These are phyloP conservation scores for Mirza zaza DNA, from an alignment of 2,113 vertebrate species.

Conservation along the genomic window DNA sequence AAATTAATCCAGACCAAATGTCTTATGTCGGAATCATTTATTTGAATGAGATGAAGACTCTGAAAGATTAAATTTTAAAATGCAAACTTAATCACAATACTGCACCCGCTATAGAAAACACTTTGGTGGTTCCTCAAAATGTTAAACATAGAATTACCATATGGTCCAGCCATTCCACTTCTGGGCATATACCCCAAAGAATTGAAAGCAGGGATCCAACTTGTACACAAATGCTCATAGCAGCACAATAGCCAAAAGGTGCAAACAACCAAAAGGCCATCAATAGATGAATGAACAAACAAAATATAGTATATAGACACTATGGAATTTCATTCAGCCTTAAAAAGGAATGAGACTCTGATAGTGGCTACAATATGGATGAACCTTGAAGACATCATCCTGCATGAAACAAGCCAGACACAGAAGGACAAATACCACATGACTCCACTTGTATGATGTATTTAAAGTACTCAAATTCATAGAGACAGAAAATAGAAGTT, in stretches of 20 bases:
- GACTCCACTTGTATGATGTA: background rate
- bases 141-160: background rate
- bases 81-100: background rate
- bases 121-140: background rate
- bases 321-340: background rate
- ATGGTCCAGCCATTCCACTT: background rate
- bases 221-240: background rate
- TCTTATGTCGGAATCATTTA: constrained; percentile 20
- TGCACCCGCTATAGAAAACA: background rate
- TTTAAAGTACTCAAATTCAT: background rate
- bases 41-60: background rate
- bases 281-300: background rate
- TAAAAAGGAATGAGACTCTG: constrained; percentile 1
- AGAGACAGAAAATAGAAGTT: background rate
- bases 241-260: background rate
- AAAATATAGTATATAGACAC: background rate
- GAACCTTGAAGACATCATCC: constrained; percentile 4
- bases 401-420: background rate
- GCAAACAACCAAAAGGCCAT: background rate
- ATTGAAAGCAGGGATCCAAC: background rate
- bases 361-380: background rate
- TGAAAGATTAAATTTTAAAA: background rate
- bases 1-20: background rate
- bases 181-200: background rate
- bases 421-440: background rate